phyloP scores from a whole-genome alignment of 2,888 invertebrate species.

The Epicampocera succincta region DNA sequence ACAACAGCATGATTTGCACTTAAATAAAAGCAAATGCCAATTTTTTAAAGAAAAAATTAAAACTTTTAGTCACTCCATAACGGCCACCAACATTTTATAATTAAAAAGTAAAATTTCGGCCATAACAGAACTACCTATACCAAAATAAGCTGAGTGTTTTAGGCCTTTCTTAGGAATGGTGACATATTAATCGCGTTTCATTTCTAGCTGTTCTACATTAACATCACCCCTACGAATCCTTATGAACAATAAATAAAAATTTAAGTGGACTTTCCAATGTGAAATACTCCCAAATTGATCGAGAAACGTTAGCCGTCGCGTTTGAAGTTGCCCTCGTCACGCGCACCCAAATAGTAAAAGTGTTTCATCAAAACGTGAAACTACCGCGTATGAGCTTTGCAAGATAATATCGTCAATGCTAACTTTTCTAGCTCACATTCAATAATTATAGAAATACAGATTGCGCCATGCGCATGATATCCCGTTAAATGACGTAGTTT shows the following conservation, averaged over 20 bases:
- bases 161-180: not conserved
- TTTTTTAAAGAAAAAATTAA: slow-evolving; percentile 62
- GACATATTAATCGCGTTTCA: not conserved
- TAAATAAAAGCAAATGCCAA: slow-evolving; percentile 56
- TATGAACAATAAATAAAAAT: slow-evolving; percentile 44
- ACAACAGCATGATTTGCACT: slow-evolving; percentile 58
- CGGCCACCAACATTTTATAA: slow-evolving; percentile 50
- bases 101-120: no score
- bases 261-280: slow-evolving; percentile 53
- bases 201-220: not conserved
- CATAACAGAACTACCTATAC: slow-evolving; percentile 44
- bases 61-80: slow-evolving; percentile 49
- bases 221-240: slow-evolving; percentile 41
- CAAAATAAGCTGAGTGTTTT: slow-evolving; percentile 57
- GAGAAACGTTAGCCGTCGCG: slow-evolving; percentile 38
- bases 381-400: slow-evolving; percentile 62
- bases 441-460: no score
- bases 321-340: slow-evolving; percentile 49
- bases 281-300: slow-evolving; percentile 42
- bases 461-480: slow-evolving; percentile 27
- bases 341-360: slow-evolving; percentile 60
- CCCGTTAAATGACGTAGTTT: no score
- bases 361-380: slow-evolving; percentile 64
- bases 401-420: slow-evolving; percentile 56
- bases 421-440: slow-evolving; percentile 60